Evolutionary conservation across 2,888 invertebrate genomes (phyloP), one percentile per base, ranked within the genome.

Genomic region (Leucophenga maculata): DNA sequence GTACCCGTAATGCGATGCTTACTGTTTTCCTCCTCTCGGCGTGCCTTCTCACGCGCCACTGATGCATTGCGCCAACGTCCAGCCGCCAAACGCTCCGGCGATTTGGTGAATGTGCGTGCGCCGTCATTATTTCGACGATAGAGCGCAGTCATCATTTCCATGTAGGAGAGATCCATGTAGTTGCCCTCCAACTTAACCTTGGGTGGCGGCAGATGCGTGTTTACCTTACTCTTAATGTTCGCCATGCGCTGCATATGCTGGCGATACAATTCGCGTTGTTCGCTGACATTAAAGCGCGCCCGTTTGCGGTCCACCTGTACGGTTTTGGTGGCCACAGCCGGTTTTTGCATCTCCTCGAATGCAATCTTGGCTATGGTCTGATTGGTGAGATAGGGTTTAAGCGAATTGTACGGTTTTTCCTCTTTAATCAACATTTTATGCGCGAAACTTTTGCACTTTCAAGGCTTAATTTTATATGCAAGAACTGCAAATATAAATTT

Each of bases 91-190:
- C 77, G 75, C 13, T 82, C 81, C 32, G 82, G 82, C 0, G 79
- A 69, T 54, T 78, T 84, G 67, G 79, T 78, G 3, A 80, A 80
- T 1, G 80, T 77, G 4, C 81, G 73, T 14, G 20, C 11, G 6
- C 13, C 1, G 32, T 75, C 46, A 0, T 73, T 74, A 59, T 71
- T 76, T 68, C 73, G 84, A 59, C 77, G 74, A 22, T 81, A 82
- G 65, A 80, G 83, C 0, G 79, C 67, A 0, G 76, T 73, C 31
- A 86, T 72, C 84, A 85, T 83, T 72, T 84, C 84, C 72, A 85
- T 77, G 39, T 79, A 85, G 4, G 82, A 75, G 1, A 78, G 62
- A 50, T 85, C 79, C 75, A 77, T 79, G 59, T 69, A 68, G 16
- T 77, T 83, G 65, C 75, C 72, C 65, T 77, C 83, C n/a, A 72